Percentiles rank a stretch among this genome's conserved stretches.
These are phyloP conservation scores for Patella ulyssiponensis DNA, from an alignment of 2,888 invertebrate species.

Conservation along the genomic window DNA sequence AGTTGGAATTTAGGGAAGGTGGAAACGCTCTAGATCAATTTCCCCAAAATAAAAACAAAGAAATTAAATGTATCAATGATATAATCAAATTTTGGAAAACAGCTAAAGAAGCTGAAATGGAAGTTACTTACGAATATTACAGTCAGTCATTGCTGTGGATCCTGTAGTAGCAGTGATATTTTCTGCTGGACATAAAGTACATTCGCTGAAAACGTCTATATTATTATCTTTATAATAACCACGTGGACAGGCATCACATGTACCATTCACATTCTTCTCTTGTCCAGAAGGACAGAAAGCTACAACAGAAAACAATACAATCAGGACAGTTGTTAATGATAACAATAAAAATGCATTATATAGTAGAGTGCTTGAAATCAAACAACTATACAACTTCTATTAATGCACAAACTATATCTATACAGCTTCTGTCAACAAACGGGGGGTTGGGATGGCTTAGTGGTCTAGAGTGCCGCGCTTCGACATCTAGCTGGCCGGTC, in stretches of 20 bases:
- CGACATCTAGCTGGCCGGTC: too few relatives aligned
- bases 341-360: not conserved
- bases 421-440: too few relatives aligned
- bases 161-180: constrained; percentile 89
- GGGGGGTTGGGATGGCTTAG: too few relatives aligned
- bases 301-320: not conserved
- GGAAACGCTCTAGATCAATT: too few relatives aligned
- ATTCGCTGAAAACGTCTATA: constrained; percentile 66
- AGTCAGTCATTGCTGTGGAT: constrained; percentile 80
- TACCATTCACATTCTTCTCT: constrained; percentile 16
- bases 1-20: too few relatives aligned
- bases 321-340: too few relatives aligned
- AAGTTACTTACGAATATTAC: constrained; percentile 46
- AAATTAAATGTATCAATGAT: too few relatives aligned
- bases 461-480: too few relatives aligned
- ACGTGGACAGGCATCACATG: constrained; percentile 13
- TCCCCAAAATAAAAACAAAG: too few relatives aligned
- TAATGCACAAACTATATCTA: too few relatives aligned
- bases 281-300: constrained; percentile 23
- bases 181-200: constrained; percentile 89
- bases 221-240: constrained; percentile 24
- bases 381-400: not conserved
- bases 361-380: not conserved
- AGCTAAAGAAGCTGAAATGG: not conserved
- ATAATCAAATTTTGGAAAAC: not conserved